These are phyloP conservation scores for Tetramorium alpestre DNA, from an alignment of 1,140 invertebrate species.

Conservation along the genomic window DNA sequence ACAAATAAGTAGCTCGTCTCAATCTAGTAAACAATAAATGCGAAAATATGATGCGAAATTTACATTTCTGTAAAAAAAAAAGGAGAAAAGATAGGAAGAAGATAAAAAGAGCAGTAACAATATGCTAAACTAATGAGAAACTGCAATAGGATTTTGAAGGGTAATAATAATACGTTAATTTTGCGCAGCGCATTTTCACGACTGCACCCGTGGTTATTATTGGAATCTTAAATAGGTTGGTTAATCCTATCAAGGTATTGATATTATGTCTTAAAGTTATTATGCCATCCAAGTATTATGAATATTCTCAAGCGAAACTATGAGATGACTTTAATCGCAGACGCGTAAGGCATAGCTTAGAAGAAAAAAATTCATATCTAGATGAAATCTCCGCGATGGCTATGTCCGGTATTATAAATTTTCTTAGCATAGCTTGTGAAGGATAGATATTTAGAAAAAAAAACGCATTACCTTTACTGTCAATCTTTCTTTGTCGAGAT, in stretches of 20 bases:
- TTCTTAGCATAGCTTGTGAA: slow-evolving; percentile 66
- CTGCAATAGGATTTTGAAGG: slow-evolving; percentile 63
- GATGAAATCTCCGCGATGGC: slow-evolving; percentile 44
- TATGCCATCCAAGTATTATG: slow-evolving; percentile 65
- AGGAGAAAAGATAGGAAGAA: not conserved
- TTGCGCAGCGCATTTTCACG: slow-evolving; percentile 60
- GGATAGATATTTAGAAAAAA: slow-evolving; percentile 56
- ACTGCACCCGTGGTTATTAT: slow-evolving; percentile 50
- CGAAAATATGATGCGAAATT: slow-evolving; percentile 4
- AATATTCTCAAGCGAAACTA: slow-evolving; percentile 61
- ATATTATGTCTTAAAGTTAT: slow-evolving; percentile 55
- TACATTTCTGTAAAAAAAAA: slow-evolving; percentile 52
- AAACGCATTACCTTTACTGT: slow-evolving; percentile 49
- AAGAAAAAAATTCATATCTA: slow-evolving; percentile 63
- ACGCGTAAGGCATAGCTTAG: slow-evolving; percentile 61
- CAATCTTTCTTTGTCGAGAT: slow-evolving; percentile 25
- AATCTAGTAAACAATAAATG: slow-evolving; percentile 5
- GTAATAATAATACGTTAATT: slow-evolving; percentile 69
- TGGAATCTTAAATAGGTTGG: slow-evolving; percentile 31
- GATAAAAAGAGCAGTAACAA: slow-evolving; percentile 67
- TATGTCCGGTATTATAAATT: slow-evolving; percentile 65
- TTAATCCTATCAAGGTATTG: slow-evolving; percentile 41
- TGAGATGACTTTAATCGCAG: slow-evolving; percentile 63
- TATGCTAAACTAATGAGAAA: slow-evolving; percentile 65
- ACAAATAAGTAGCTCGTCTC: slow-evolving; percentile 42